Evolutionary conservation across 2,113 vertebrate genomes (phyloP).

Genomic region (Micromys minutus): DNA sequence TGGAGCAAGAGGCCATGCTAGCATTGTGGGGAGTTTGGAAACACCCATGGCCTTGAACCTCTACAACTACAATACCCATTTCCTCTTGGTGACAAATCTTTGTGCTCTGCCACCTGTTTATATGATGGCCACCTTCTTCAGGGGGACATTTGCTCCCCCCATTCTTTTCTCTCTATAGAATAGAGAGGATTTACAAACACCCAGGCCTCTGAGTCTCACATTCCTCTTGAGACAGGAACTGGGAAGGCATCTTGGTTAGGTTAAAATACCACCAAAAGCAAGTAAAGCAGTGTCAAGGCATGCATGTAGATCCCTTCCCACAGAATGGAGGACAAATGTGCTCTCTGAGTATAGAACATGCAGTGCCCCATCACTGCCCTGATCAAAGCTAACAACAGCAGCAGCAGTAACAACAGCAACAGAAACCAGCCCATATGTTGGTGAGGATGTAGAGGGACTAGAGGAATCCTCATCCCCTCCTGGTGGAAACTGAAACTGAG

Average conservation of each 20-base stretch:
- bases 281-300: not conserved
- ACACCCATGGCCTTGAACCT: not conserved
- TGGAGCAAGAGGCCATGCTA: not conserved
- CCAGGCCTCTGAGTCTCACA: not conserved
- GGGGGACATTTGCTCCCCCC: not conserved
- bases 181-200: too few relatives aligned
- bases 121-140: not conserved
- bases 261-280: not conserved
- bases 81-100: not conserved
- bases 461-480: not conserved
- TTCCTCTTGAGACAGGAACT: not conserved
- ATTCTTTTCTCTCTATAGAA: not conserved
- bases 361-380: not conserved
- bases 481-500: not conserved
- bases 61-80: not conserved
- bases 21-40: not conserved
- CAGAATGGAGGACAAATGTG: not conserved
- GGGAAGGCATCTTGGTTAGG: not conserved
- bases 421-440: not conserved
- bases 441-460: not conserved
- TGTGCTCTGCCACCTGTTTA: not conserved
- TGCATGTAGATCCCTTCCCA: not conserved
- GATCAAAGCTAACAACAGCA: not conserved
- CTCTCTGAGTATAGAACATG: not conserved
- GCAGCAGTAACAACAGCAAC: too few relatives aligned